A percentile compares a stretch with the other conserved stretches of the same genome.
phyloP scores from a whole-genome alignment of 1,140 invertebrate genomes.

The Conopomorpha cramerella region DNA sequence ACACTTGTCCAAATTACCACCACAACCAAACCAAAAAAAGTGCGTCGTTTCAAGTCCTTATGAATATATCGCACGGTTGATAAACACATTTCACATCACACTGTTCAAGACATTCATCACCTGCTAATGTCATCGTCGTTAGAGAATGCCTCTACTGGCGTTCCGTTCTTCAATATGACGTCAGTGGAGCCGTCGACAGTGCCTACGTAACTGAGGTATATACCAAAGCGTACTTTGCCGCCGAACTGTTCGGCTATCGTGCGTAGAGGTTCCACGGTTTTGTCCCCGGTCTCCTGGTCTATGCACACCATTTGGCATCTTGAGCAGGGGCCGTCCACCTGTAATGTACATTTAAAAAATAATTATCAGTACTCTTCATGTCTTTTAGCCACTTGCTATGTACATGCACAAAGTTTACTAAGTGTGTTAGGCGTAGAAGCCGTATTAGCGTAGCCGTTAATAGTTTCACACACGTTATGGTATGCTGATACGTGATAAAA shows the following conservation, averaged over 20 bases:
- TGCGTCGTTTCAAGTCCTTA: no score
- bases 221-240: conserved; percentile 79
- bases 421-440: no score
- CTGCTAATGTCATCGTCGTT: conserved; percentile 24
- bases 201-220: conserved; percentile 66
- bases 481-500: no score
- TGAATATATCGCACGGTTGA: no score
- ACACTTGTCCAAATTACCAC: no score
- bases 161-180: conserved; percentile 14
- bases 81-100: no score
- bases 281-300: conserved; percentile 80
- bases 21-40: no score
- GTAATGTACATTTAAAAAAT: conserved; percentile 28
- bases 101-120: conserved; percentile 8
- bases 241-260: conserved; percentile 75
- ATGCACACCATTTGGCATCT: conserved; percentile 95
- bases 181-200: conserved; percentile 22
- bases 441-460: no score
- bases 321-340: conserved; percentile 79
- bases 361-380: conserved; percentile 6
- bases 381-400: no score
- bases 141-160: conserved; percentile 18
- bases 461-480: no score
- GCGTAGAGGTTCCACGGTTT: conserved; percentile 82
- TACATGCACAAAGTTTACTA: no score